phyloP scores from a whole-genome alignment of 2,113 vertebrate species.

The Scartelaos histophorus region DNA sequence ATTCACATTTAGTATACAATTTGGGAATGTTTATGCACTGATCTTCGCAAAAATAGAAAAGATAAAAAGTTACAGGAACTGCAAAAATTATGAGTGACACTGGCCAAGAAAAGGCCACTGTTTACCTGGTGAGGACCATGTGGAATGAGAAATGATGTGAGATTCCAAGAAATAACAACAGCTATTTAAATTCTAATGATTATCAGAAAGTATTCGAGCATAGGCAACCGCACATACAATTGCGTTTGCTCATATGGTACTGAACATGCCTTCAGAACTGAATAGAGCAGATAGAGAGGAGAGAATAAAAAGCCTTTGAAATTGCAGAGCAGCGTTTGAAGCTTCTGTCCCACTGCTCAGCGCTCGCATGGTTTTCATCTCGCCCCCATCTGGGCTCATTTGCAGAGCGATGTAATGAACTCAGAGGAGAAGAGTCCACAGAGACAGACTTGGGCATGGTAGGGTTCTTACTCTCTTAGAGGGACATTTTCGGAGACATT shows the following conservation, averaged over 20 bases:
- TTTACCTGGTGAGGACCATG: neutral
- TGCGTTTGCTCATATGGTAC: neutral
- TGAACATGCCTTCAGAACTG: conserved; percentile 22
- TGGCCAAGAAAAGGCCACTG: no score
- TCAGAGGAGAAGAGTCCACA: conserved; percentile 29
- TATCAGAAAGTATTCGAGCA: neutral
- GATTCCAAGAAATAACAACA: neutral
- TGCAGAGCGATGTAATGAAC: conserved; percentile 56
- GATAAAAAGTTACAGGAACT: neutral
- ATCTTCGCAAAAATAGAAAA: no score
- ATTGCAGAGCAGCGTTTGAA: conserved; percentile 64
- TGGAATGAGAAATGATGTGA: neutral
- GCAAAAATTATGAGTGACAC: neutral
- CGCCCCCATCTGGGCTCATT: conserved; percentile 54
- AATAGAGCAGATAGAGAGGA: conserved; percentile 20
- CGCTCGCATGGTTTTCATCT: conserved; percentile 55
- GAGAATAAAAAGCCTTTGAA: conserved; percentile 53
- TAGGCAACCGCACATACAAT: neutral
- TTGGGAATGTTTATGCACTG: no score
- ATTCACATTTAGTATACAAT: no score
- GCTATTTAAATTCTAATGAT: conserved; percentile 47
- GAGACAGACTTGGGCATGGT: conserved; percentile 16
- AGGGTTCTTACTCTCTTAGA: neutral
- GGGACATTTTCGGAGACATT: conserved; percentile 4
- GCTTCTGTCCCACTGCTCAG: conserved; percentile 53